Conservation (phyloP, 2,797 vertebrate species). For the Eleutherodactylus coqui region DNA sequence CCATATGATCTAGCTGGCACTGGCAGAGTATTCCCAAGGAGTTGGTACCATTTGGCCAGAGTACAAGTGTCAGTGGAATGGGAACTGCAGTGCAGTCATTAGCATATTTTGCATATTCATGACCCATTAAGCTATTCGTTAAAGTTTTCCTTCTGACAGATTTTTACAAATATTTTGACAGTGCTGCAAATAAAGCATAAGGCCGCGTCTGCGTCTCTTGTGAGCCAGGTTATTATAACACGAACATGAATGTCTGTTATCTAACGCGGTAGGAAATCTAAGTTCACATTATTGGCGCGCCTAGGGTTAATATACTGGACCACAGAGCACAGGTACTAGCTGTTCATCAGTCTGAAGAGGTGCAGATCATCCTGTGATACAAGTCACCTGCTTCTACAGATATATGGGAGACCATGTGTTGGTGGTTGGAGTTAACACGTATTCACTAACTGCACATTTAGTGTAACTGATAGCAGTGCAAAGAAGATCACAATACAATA, state of each 20-base stretch:
- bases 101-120: slow-evolving; percentile 59
- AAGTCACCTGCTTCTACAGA: neutral
- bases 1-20: slow-evolving; percentile 39
- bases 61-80: slow-evolving; percentile 31
- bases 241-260: slow-evolving; percentile 22
- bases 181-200: slow-evolving; percentile 34
- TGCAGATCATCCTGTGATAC: neutral
- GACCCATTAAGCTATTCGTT: slow-evolving; percentile 33
- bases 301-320: neutral
- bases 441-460: neutral
- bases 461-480: neutral
- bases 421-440: neutral
- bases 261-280: neutral
- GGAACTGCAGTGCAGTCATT: slow-evolving; percentile 40
- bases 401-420: neutral
- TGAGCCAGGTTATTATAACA: slow-evolving; percentile 9
- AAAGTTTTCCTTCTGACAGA: slow-evolving; percentile 38
- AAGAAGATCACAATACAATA: too few species aligned
- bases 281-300: neutral
- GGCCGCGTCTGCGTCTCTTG: slow-evolving; percentile 9
- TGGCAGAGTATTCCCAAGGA: neutral
- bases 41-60: slow-evolving; percentile 40
- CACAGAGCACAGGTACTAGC: neutral
- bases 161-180: slow-evolving; percentile 57
- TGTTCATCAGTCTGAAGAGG: neutral